phyloP scores from a whole-genome alignment of 2,113 vertebrate genomes.

The cat (Felis catus) region F.catus_Fca126_mat1.0 CM031427.1:10865001-10865500 shows the following conservation, averaged over 20 bases:
- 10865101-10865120: not conserved
- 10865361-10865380: not conserved
- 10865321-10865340: not conserved
- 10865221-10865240: not conserved
- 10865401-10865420: not conserved
- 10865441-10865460: not conserved
- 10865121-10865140: not conserved
- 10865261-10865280: not conserved
- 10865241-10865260: not conserved
- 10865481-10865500: not conserved
- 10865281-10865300: no score
- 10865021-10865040: not conserved
- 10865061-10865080: not conserved
- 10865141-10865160: not conserved
- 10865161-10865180: not conserved
- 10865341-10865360: not conserved
- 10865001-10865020: not conserved
- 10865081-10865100: not conserved
- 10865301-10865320: not conserved
- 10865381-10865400: not conserved
- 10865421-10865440: not conserved
- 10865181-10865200: not conserved
- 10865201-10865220: rapidly evolving
- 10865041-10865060: not conserved
- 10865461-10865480: not conserved